Percentiles rank a stretch among this genome's conserved stretches.
Conservation (phyloP, 1,140 invertebrate species). For the Triops cancriformis region DNA sequence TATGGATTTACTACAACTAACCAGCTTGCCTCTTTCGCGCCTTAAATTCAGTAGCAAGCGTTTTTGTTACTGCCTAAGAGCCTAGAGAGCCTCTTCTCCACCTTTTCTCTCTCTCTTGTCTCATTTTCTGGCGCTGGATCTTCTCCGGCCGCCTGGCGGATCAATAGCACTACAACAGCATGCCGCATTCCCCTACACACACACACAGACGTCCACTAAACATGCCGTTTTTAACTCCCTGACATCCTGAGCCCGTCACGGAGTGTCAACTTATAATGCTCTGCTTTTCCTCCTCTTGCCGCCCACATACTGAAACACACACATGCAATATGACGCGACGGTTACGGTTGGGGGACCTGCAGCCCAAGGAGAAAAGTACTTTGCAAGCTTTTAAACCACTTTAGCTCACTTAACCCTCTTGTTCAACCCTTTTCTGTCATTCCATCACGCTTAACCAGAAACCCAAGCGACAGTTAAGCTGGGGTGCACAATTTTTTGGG, state of each 20-base stretch:
- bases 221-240: background rate
- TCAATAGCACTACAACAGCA: background rate
- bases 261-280: background rate
- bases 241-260: background rate
- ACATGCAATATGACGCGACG: background rate
- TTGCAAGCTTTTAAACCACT: constrained; percentile 6
- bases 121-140: too few relatives aligned
- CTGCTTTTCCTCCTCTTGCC: background rate
- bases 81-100: background rate
- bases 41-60: background rate
- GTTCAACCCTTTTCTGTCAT: background rate
- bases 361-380: background rate
- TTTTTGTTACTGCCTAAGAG: background rate
- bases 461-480: too few relatives aligned
- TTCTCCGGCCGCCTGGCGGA: background rate
- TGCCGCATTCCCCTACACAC: background rate
- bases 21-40: background rate
- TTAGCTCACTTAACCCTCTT: background rate
- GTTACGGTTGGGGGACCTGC: background rate
- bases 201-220: background rate
- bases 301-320: background rate
- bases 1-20: background rate
- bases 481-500: too few relatives aligned
- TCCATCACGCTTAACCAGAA: background rate
- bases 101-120: background rate